These are phyloP conservation scores for Muntiacus muntjak DNA, from an alignment of 2,113 vertebrate genomes.

Conservation along the genomic window DNA sequence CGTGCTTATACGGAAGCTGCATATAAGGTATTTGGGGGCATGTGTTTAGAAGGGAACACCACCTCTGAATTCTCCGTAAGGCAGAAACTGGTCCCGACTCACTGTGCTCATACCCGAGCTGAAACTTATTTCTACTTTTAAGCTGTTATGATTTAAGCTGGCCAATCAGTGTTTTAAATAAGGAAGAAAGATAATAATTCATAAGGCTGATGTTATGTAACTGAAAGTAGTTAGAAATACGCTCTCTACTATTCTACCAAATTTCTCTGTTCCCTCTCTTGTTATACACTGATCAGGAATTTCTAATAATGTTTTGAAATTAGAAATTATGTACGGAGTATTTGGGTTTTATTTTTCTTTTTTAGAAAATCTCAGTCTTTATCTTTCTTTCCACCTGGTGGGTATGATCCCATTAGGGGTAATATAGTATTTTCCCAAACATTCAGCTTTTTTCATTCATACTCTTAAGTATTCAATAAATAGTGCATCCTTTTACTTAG, in stretches of 20 bases:
- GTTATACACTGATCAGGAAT: not conserved
- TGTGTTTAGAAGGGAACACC: not conserved
- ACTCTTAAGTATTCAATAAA: not conserved
- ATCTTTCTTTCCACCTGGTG: not conserved
- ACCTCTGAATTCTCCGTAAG: not conserved
- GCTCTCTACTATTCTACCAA: not conserved
- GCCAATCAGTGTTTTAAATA: conserved; percentile 63
- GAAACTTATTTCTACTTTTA: conserved; percentile 35
- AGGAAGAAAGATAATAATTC: conserved; percentile 32
- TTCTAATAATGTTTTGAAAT: conserved; percentile 30
- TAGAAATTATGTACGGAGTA: conserved; percentile 46
- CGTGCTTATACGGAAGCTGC: not conserved
- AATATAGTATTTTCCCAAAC: conserved; percentile 16
- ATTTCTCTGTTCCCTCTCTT: not conserved
- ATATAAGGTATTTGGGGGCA: not conserved
- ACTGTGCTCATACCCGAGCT: not conserved
- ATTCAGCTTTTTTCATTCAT: conserved; percentile 35
- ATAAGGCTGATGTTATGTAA: not conserved
- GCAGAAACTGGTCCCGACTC: not conserved
- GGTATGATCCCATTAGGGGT: not conserved
- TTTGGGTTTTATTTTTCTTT: conserved; percentile 37
- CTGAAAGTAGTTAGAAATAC: not conserved
- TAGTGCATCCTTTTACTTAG: not conserved
- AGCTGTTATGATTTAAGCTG: conserved; percentile 28
- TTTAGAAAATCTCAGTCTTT: conserved; percentile 6